Evolutionary conservation across 2,113 vertebrate species (phyloP).

Genomic region (Protomyctophum bolini): DNA sequence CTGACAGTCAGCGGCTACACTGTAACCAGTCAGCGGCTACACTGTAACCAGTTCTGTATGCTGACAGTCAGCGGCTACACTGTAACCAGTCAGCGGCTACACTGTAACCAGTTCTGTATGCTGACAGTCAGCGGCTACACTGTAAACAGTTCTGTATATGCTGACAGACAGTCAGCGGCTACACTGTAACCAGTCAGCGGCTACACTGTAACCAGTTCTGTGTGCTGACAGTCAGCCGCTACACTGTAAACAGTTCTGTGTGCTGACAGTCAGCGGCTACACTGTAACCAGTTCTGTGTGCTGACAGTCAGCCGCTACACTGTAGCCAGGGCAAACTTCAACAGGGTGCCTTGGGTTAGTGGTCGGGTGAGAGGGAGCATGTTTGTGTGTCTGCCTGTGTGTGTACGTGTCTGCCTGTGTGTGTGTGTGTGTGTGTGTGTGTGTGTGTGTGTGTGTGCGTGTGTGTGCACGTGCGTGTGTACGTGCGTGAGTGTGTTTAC

Average conservation of each 20-base stretch:
- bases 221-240: conserved; percentile 28
- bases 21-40: no score
- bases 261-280: conserved; percentile 28
- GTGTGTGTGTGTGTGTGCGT: conserved; percentile 10
- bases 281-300: conserved; percentile 45
- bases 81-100: conserved; percentile 8
- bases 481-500: conserved; percentile 15
- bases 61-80: no score
- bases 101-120: conserved; percentile 13
- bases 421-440: conserved; percentile 18
- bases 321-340: conserved; percentile 39
- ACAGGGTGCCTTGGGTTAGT: conserved; percentile 32
- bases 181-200: neutral
- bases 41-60: no score
- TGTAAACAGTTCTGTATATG: conserved; percentile 2
- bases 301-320: neutral
- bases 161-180: no score
- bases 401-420: neutral
- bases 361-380: conserved; percentile 7
- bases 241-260: conserved; percentile 43
- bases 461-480: conserved; percentile 10
- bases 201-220: conserved; percentile 6
- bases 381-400: neutral
- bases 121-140: conserved; percentile 9
- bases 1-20: no score